phyloP scores from a whole-genome alignment of 1,140 invertebrate species.

The Cotesia typhae region DNA sequence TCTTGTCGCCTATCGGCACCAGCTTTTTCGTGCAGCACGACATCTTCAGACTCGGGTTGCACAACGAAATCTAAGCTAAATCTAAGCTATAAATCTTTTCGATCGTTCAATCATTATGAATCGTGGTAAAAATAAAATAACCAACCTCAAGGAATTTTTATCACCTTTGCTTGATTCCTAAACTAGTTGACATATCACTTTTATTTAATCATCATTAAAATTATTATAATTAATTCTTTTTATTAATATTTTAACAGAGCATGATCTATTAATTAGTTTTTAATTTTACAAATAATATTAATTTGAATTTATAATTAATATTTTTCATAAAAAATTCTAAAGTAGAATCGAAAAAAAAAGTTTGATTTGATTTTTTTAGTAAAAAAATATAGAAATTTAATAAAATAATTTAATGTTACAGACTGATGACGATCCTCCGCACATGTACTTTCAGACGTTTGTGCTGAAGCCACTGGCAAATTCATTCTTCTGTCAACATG shows the following conservation, averaged over 20 bases:
- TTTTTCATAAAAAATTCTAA: too few species aligned
- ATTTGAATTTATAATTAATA: too few species aligned
- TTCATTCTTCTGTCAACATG: slow-evolving; percentile 90
- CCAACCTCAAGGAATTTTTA: slow-evolving; percentile 49
- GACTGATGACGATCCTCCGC: slow-evolving; percentile 93
- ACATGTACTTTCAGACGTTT: slow-evolving; percentile 89
- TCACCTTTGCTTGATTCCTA: slow-evolving; percentile 17
- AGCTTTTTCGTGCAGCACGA: slow-evolving; percentile 92
- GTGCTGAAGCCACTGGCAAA: slow-evolving; percentile 85
- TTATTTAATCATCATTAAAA: too few species aligned
- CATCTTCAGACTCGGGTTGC: slow-evolving; percentile 87
- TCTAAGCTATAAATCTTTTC: slow-evolving; percentile 59
- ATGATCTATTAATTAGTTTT: too few species aligned
- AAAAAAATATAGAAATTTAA: too few species aligned
- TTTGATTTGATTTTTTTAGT: too few species aligned
- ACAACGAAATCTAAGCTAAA: slow-evolving; percentile 73
- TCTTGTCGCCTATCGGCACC: slow-evolving; percentile 84
- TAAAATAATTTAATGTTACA: slow-evolving; percentile 65
- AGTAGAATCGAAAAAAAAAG: too few species aligned
- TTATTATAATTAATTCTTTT: too few species aligned
- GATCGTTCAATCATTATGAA: slow-evolving; percentile 48
- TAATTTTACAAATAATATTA: too few species aligned
- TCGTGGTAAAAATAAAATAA: slow-evolving; percentile 48
- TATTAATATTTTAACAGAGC: too few species aligned
- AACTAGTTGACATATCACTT: too few species aligned